Evolutionary conservation across 2,113 vertebrate genomes (phyloP).

Genomic region (Eonycteris spelaea): DNA sequence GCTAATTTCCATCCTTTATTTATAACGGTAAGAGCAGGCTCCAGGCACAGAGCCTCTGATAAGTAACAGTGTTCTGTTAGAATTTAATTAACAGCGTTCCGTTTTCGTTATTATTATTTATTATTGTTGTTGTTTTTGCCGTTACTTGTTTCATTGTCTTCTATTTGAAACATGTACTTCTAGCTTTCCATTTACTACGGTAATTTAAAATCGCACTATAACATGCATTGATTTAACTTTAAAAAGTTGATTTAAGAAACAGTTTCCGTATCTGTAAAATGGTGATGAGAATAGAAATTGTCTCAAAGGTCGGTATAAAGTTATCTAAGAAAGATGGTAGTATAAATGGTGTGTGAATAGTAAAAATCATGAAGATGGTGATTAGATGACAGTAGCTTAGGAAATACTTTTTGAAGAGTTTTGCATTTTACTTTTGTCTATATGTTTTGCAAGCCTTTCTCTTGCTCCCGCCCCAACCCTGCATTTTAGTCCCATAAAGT

Average conservation of each 20-base stretch:
- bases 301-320: too few species aligned
- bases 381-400: neutral
- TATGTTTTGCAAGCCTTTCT: neutral
- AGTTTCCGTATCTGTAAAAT: neutral
- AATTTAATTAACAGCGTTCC: neutral
- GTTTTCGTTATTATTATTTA: neutral
- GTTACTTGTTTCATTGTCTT: neutral
- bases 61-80: neutral
- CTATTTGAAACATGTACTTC: slow-evolving; percentile 1
- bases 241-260: slow-evolving; percentile 12
- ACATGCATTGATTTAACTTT: neutral
- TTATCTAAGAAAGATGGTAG: neutral
- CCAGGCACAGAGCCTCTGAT: neutral
- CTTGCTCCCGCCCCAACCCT: rapidly evolving
- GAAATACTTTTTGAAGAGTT: neutral
- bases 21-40: neutral
- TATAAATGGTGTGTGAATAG: neutral
- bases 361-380: neutral
- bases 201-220: neutral
- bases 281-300: too few species aligned
- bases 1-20: slow-evolving; percentile 20
- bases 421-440: neutral
- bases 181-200: neutral
- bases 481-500: neutral
- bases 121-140: neutral